Evolutionary conservation across 30 jellyfish, hydroid and myxozoan species (phyloP).

Genomic region (Cassiopea xamachana): DNA sequence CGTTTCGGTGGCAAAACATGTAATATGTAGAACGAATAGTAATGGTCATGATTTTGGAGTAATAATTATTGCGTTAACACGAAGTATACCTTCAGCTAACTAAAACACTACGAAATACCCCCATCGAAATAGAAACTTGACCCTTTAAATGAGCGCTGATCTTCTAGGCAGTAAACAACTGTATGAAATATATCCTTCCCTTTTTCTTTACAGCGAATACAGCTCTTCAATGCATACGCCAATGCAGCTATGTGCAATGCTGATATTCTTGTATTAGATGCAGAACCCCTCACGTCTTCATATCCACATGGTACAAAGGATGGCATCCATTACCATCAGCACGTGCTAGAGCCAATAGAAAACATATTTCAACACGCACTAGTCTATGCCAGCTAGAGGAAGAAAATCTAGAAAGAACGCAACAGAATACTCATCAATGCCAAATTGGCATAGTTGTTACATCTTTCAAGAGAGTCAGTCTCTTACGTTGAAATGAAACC

Average conservation of each 20-base stretch:
- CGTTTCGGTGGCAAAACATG: no score
- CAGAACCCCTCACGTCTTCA: slow-evolving; percentile 91
- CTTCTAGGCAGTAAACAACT: no score
- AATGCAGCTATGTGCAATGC: slow-evolving; percentile 98
- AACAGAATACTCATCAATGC: neutral
- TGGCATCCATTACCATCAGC: slow-evolving; percentile 89
- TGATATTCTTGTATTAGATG: slow-evolving; percentile 78
- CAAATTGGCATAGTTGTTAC: no score
- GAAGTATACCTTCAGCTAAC: no score
- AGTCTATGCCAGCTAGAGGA: slow-evolving; percentile 44
- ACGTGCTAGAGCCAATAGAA: slow-evolving; percentile 77
- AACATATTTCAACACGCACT: slow-evolving; percentile 72
- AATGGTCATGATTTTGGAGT: no score
- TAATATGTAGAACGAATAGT: no score
- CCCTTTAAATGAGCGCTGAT: no score
- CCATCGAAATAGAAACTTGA: no score
- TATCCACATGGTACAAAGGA: slow-evolving; percentile 95
- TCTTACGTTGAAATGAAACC: no score
- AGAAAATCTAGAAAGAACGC: neutral
- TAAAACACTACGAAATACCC: no score
- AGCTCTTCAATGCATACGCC: slow-evolving; percentile 96
- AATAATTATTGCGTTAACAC: no score
- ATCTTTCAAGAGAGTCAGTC: no score
- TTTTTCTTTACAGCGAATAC: slow-evolving; percentile 78
- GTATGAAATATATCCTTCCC: neutral